Base-by-base conservation (phyloP, 1,140 invertebrate species). In the Chlorops oryzae region DNA sequence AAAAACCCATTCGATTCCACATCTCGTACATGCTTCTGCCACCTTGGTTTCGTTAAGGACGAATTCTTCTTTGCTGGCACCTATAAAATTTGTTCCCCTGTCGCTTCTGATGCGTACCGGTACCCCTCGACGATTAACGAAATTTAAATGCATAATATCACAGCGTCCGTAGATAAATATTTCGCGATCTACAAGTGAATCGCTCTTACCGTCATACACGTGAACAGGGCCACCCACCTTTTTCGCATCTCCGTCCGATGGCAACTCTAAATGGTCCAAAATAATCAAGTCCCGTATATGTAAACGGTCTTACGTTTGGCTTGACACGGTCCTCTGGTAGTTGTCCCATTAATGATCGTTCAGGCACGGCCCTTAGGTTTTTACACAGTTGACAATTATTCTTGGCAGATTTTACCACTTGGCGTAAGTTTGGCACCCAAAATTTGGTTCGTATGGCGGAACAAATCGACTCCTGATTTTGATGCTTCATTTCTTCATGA, bases 211-310 rank as follows among this genome's bases (percentile, higher is more conserved):
- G 50, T 52, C 35, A 47, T 12, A 17, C 50, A 52, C 6, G 35
- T 37, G 20, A 37, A 37, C 6, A 37, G 5, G 20, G n/a, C n/a
- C 13, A n/a, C 35, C 35, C 35, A 52, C 32, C 37, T 38, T 63
- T 61, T 45, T 59, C 55, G 13, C n/a, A 48, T 2, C 52, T 27
- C 1, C 58, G 44, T 1, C 47, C 51, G 21, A 58, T 42, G 3
- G 51, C 50, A 15, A 60, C 49, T 17, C 6, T 32, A 38, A 58
- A 20, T 28, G 43, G 50, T 15, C 48, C 48, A 46, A 45, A 51
- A 7, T 17, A 51, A 20, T 50, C 48, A 23, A 46, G n/a, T 20
- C 35, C 49, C 12, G 42, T 50, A 22, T 50, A 54, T 12, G 49
- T 44, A 23, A 46, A 54, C 18, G 52, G 41, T 4, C 23, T 35